Evolutionary conservation across 1,140 invertebrate genomes (phyloP), one percentile per base, ranked within the genome.

Genomic region (Philotrypesis tridentata): DNA sequence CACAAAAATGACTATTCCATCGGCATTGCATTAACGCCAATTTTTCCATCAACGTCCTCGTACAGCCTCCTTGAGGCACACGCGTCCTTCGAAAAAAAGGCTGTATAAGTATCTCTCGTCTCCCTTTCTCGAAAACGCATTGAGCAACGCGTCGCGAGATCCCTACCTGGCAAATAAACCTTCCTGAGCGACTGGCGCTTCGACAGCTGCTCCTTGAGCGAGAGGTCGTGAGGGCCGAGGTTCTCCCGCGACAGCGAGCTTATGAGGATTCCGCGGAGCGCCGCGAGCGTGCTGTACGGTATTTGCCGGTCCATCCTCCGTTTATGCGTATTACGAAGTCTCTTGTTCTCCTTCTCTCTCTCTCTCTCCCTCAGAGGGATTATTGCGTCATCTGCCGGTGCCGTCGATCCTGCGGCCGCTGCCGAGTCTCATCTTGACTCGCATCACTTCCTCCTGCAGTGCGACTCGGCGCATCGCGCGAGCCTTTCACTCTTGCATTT

Each of bases 161-260:
- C 23, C 37, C 7, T 70, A 79, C 67, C 77, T 71, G 31, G 23
- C 81, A 87, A 87, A 79, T 86, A 87, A 82, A 90, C 87, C 85
- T 89, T 92, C 88, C 91, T 88, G n/a, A 79, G 73, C 43, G 86
- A 86, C 37, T 89, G 86, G 76, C 86, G 87, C 71, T 86, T 87
- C 21, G 84, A 85, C 31, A 86, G 80, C 40, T 89, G 86, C 72
- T 91, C 87, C 72, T 89, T 85, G 65, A 88, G 60, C 23, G 89
- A 87, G 1, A 92, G 87, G 85, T 93, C 92, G 84, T 92, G 87
- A 48, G 89, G 91, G 7, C 92, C 92, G 48, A 94, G 89, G 86
- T 94, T 94, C 88, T 94, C 93, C 67, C 91, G 90, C 27, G 93
- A 93, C 85, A 94, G 87, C 12, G 94, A 94, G 70, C 92, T 92